Base-by-base conservation (phyloP, 2,113 vertebrate genomes). In the Callospermophilus lateralis region DNA sequence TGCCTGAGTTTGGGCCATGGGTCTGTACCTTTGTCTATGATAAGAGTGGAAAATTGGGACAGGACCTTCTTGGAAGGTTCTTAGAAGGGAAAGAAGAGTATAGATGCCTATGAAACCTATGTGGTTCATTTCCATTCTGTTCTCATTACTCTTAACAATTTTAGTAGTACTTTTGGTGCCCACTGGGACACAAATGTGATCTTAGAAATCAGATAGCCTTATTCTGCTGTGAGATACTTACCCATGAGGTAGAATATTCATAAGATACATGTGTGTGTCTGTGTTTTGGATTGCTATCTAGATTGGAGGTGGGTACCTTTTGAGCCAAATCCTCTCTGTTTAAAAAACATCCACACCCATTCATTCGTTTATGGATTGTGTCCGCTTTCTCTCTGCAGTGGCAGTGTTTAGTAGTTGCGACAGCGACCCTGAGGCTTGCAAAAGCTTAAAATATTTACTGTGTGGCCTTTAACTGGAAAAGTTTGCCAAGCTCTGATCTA, bases 361-460 rank as follows among this genome's bases (percentile, higher is more conserved):
- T 34, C 26, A 1, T 68, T 19, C 10, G 6, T 51, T 74, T 63
- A 2, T 37, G 11, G 63, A 4, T 55, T 39, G 0, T 5, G 39
- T 20, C 42, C 84, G 6, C 42, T 63, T 83, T 94, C 28, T 89
- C 58, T 86, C 26, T 70, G n/a, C n/a, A 51, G 4, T 39, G 42
- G 53, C 48, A 86, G 58, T 73, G 74, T 76, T 72, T 55, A 77
- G 72, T 32, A 51, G 19, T 63, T 95, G 15, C 1, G 53, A 24
- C 16, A 90, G 91, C 63, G 48, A 83, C 58, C 45, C 67, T 39
- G 88, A 77, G 53, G 20, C 28, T 95, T 84, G 26, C 7, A 32
- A 86, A 45, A 94, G 37, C 19, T 4, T 93, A 53, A 94, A 90
- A 63, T 93, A 84, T 67, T 94, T 88, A 39, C 53, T 83, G 0